These are phyloP conservation scores for Odocoileus virginianus DNA, from an alignment of 2,113 vertebrate genomes.

Conservation along the genomic window DNA sequence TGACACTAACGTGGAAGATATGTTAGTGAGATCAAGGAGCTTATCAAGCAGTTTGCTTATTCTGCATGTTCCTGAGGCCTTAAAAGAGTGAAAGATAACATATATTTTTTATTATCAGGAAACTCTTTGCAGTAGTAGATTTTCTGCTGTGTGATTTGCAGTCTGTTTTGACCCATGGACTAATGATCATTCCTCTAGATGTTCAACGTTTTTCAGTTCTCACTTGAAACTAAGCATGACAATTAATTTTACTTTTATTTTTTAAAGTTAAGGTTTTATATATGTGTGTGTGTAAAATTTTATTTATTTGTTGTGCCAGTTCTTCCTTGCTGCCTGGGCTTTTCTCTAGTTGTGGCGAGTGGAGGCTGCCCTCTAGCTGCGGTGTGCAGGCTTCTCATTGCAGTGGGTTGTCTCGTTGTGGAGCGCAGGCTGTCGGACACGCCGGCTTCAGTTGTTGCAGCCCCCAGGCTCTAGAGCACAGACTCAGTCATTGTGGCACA, in stretches of 20 bases:
- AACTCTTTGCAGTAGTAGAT: not conserved
- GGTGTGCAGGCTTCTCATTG: not conserved
- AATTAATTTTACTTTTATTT: too few species aligned
- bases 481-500: not conserved
- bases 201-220: not conserved
- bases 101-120: too few species aligned
- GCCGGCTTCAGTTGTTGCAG: not conserved
- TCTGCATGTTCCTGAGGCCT: not conserved
- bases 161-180: not conserved
- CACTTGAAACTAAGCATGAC: not conserved
- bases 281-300: not conserved
- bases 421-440: fast-evolving
- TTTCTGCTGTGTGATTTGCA: not conserved
- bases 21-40: not conserved
- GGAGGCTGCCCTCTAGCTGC: not conserved
- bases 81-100: not conserved
- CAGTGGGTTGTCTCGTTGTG: not conserved
- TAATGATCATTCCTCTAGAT: fast-evolving
- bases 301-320: not conserved
- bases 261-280: not conserved
- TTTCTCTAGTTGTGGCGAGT: not conserved
- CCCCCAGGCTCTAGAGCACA: not conserved
- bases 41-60: not conserved
- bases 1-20: not conserved
- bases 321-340: not conserved